Percentiles rank a stretch among this genome's conserved stretches.
Evolutionary conservation across 1,140 invertebrate species (phyloP).

Genomic region (Bombus pyrosoma): DNA sequence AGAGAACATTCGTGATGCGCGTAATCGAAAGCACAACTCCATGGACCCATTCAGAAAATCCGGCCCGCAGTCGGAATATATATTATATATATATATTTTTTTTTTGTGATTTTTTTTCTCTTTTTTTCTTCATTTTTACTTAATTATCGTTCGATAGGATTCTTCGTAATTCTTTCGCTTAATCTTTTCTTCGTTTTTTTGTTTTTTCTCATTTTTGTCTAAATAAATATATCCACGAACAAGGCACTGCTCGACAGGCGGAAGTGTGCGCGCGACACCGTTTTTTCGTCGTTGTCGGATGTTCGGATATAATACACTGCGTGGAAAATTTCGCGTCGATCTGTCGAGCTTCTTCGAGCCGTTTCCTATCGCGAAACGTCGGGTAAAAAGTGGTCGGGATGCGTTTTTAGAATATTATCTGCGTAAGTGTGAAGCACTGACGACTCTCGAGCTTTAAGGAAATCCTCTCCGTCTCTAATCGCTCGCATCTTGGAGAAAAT

Average conservation of each 20-base stretch:
- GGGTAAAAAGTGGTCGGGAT: slow-evolving; percentile 66
- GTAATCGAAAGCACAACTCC: slow-evolving; percentile 63
- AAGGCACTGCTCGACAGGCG: slow-evolving; percentile 76
- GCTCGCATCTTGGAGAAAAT: not conserved
- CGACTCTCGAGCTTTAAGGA: not conserved
- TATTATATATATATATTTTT: slow-evolving; percentile 15
- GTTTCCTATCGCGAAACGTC: slow-evolving; percentile 60
- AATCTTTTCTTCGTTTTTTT: slow-evolving; percentile 41
- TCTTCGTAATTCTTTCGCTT: slow-evolving; percentile 26
- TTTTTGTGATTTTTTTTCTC: not conserved
- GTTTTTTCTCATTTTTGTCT: slow-evolving; percentile 57
- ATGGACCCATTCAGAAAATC: slow-evolving; percentile 72
- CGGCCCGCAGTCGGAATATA: slow-evolving; percentile 69
- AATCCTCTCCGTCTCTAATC: not conserved
- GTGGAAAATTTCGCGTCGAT: slow-evolving; percentile 14
- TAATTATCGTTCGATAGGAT: slow-evolving; percentile 57
- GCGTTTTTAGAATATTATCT: slow-evolving; percentile 64
- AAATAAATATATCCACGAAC: slow-evolving; percentile 77
- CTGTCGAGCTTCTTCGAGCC: slow-evolving; percentile 54
- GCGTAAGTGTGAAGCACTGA: slow-evolving; percentile 14
- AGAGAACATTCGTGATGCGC: not conserved
- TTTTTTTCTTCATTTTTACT: slow-evolving; percentile 30
- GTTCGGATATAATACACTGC: slow-evolving; percentile 7
- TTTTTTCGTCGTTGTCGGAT: slow-evolving; percentile 57
- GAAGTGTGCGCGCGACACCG: slow-evolving; percentile 39